Evolutionary conservation across 2,113 vertebrate species (phyloP).

Genomic region (Halichoeres trimaculatus): DNA sequence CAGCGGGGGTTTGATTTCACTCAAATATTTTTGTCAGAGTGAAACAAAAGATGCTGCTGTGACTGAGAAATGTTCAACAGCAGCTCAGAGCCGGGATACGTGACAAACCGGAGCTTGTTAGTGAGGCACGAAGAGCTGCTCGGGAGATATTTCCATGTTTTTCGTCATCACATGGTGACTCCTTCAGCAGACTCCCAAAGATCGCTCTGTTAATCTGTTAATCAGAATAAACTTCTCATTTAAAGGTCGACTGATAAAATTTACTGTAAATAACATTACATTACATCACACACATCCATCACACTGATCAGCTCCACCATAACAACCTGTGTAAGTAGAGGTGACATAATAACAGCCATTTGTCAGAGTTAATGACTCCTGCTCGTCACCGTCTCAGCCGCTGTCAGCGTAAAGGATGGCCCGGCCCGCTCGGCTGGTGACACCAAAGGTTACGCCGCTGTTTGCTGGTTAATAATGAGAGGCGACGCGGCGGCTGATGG

Average conservation of each 20-base stretch:
- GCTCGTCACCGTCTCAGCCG: slow-evolving; percentile 35
- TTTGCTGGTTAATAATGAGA: slow-evolving; percentile 60
- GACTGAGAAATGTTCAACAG: background rate
- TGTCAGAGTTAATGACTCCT: slow-evolving; percentile 65
- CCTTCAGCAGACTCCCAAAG: too few relatives aligned
- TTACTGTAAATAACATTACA: too few relatives aligned
- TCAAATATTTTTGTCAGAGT: background rate
- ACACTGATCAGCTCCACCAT: slow-evolving; percentile 32
- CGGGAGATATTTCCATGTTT: too few relatives aligned
- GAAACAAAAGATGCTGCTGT: background rate
- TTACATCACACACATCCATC: slow-evolving; percentile 32
- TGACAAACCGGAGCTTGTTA: background rate
- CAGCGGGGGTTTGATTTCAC: background rate
- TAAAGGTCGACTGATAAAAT: too few relatives aligned
- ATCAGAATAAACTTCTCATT: too few relatives aligned
- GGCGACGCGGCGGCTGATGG: slow-evolving; percentile 21
- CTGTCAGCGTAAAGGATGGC: slow-evolving; percentile 50
- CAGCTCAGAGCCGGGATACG: background rate
- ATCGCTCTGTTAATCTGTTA: too few relatives aligned
- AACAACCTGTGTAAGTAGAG: slow-evolving; percentile 57
- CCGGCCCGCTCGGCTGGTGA: slow-evolving; percentile 31
- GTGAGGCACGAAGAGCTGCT: too few relatives aligned
- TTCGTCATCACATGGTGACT: too few relatives aligned
- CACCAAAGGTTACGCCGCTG: slow-evolving; percentile 54
- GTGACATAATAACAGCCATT: slow-evolving; percentile 65